These are phyloP conservation scores for Panopea generosa DNA, from an alignment of 2,888 invertebrate species.

Conservation along the genomic window DNA sequence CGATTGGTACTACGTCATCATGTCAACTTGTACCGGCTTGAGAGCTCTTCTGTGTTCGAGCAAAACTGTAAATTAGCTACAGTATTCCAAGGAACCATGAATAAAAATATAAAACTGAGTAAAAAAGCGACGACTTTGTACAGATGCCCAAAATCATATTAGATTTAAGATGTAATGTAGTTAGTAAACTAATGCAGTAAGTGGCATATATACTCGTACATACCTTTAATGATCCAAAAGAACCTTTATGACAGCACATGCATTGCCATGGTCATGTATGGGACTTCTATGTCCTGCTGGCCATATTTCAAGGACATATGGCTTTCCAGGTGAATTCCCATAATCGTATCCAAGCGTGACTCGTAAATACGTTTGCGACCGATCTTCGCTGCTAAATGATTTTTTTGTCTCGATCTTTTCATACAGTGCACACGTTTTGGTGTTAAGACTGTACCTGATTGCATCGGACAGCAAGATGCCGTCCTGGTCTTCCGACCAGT, in stretches of 20 bases:
- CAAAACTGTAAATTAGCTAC: too few species aligned
- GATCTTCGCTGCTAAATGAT: not conserved
- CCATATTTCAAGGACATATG: constrained; percentile 28
- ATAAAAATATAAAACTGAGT: too few species aligned
- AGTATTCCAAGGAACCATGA: too few species aligned
- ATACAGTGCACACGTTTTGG: constrained; percentile 5
- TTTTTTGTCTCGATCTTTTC: constrained; percentile 7
- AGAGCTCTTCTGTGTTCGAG: too few species aligned
- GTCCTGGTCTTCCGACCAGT: constrained; percentile 5
- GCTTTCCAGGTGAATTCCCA: constrained; percentile 12
- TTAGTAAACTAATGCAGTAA: too few species aligned
- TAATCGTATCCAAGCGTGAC: constrained; percentile 17
- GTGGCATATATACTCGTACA: too few species aligned
- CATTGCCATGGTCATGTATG: constrained; percentile 30
- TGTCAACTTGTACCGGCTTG: too few species aligned
- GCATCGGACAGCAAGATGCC: constrained; percentile 11
- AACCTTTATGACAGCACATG: constrained; percentile 20
- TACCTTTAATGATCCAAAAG: too few species aligned
- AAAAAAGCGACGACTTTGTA: too few species aligned
- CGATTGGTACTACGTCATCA: too few species aligned
- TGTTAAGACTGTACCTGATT: constrained; percentile 21
- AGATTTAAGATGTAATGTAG: too few species aligned
- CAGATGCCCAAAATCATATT: too few species aligned
- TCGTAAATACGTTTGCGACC: constrained; percentile 21
- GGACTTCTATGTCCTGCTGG: constrained; percentile 12